A percentile compares a stretch with the other conserved stretches of the same genome.
Conservation (phyloP, 53 echinoderm and acorn worm genomes). For the Antedon mediterranea region DNA sequence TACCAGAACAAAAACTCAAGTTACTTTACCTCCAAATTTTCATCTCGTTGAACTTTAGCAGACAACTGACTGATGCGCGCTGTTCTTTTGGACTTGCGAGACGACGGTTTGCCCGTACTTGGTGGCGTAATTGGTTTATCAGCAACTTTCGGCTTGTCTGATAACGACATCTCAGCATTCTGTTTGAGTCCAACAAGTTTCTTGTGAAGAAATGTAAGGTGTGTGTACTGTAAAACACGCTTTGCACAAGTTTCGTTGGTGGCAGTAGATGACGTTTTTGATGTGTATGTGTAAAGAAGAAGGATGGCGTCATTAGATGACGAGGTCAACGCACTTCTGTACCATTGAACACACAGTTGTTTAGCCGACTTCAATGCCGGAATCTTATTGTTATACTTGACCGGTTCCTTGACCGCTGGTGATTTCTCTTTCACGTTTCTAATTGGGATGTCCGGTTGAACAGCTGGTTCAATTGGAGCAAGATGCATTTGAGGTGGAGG, state of each 20-base stretch:
- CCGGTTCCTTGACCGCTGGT: not conserved
- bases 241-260: not conserved
- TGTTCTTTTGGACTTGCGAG: conserved; percentile 59
- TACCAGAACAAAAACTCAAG: too few relatives aligned
- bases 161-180: conserved; percentile 74
- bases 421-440: conserved; percentile 24
- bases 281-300: not conserved
- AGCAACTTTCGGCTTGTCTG: conserved; percentile 16
- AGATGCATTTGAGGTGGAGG: conserved; percentile 49
- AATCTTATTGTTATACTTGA: conserved; percentile 30
- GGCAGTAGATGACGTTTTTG: not conserved
- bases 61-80: conserved; percentile 78
- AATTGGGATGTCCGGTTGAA: conserved; percentile 37
- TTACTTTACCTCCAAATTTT: conserved; percentile 69
- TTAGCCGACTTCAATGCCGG: conserved; percentile 19
- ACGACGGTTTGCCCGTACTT: conserved; percentile 33
- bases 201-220: conserved; percentile 35
- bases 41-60: conserved; percentile 82
- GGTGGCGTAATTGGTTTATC: conserved; percentile 4
- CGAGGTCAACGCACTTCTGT: not conserved
- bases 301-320: not conserved
- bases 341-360: conserved; percentile 93
- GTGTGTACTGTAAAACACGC: not conserved
- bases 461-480: conserved; percentile 14
- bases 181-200: conserved; percentile 61